Evolutionary conservation across 2,888 invertebrate genomes (phyloP).

Genomic region (Melinaea marsaeus): DNA sequence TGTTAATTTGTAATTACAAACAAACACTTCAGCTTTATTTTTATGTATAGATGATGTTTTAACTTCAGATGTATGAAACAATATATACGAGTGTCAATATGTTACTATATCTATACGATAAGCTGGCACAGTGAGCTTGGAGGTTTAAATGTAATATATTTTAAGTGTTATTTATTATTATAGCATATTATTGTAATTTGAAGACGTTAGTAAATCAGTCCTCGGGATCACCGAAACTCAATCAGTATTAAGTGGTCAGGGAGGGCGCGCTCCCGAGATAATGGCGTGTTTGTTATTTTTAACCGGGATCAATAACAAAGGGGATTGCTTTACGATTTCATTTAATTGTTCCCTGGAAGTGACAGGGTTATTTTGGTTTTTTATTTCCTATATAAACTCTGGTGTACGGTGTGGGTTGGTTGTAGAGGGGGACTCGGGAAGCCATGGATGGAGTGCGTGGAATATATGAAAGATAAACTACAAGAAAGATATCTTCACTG

Average conservation of each 20-base stretch:
- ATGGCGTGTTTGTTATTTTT: slow-evolving; percentile 66
- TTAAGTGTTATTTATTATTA: neutral
- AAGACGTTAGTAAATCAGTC: neutral
- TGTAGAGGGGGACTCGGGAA: too few species aligned
- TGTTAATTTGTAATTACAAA: too few species aligned
- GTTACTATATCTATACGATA: neutral
- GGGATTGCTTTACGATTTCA: slow-evolving; percentile 32
- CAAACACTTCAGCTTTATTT: too few species aligned
- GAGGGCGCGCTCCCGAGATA: slow-evolving; percentile 41
- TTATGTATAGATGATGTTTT: too few species aligned
- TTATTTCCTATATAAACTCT: too few species aligned
- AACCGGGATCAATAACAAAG: slow-evolving; percentile 60
- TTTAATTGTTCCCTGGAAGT: slow-evolving; percentile 34
- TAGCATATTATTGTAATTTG: neutral
- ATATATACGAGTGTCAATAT: neutral
- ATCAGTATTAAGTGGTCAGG: slow-evolving; percentile 29
- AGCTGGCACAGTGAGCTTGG: too few species aligned
- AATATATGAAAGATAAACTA: too few species aligned
- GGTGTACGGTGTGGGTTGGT: too few species aligned
- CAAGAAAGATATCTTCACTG: too few species aligned
- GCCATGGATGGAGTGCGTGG: too few species aligned
- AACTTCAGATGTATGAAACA: too few species aligned
- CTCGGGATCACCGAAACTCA: slow-evolving; percentile 13
- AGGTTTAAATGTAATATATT: too few species aligned
- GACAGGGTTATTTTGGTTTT: slow-evolving; percentile 9